Base-by-base conservation (phyloP, 1,140 invertebrate genomes). In the Leptinotarsa defecta region DNA sequence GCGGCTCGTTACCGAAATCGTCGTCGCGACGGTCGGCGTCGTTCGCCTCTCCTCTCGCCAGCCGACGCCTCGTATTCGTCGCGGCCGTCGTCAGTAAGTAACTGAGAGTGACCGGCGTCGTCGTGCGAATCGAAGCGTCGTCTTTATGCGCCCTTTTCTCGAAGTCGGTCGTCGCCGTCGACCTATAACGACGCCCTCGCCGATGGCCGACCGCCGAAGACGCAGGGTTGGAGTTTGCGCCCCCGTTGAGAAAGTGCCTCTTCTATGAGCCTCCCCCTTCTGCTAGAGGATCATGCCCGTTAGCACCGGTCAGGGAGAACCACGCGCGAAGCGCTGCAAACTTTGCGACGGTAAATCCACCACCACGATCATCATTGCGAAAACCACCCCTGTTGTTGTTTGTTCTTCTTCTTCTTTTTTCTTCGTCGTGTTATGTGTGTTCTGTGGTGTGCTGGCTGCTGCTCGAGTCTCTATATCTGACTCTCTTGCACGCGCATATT, bases 291-390 rank as follows among this genome's bases (percentile, higher is more conserved):
- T 27, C 68, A 86, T 86, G 85, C 85, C 85, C 83, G 85, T 86
- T 78, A 86, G 85, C 83, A 86, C 84, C 77, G 84, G 83, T 75
- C 76, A 83, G 77, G 82, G 83, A 81, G 83, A 83, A 82, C 85
- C 85, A 75, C 82, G 84, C 80, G 85, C 85, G 77, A 86, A 86
- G 81, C 84, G 85, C 80, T 86, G 85, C 83, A 86, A 85, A 77
- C 83, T 84, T 76, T 86, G 85, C 79, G 84, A 86, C 85, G 85
- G 85, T 86, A 85, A 82, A 61, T 27, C 61, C 20, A 72, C n/a
- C 57, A 19, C 34, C 34, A 43, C 34, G 34, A 43, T 3, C 34
- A 43, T 43, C 34, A 43, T 43, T 43, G 8, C 34, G 34, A 43
- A 3, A 43, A 3, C 8, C 34, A 43, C 34, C 34, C 34, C 34